Evolutionary conservation across 2,113 vertebrate genomes (phyloP).

Genomic region (Nestor notabilis): DNA sequence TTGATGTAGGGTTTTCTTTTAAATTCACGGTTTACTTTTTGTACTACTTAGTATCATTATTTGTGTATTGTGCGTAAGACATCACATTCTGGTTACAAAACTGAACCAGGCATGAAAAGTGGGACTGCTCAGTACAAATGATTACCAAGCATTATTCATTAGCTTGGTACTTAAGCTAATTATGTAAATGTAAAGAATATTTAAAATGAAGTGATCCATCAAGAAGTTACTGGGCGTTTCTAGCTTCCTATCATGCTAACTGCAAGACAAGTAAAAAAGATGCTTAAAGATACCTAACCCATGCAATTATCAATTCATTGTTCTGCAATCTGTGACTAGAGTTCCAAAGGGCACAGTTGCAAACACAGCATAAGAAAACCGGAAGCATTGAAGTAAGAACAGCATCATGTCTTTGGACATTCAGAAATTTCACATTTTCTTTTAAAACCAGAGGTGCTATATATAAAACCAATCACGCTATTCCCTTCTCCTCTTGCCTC

Average conservation of each 20-base stretch:
- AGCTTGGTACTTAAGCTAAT: neutral
- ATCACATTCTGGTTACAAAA: neutral
- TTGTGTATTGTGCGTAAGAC: neutral
- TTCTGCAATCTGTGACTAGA: neutral
- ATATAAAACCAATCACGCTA: neutral
- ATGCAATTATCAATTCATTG: neutral
- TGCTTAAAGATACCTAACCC: neutral
- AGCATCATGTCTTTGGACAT: neutral
- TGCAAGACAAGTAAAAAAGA: neutral
- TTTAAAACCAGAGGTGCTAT: neutral
- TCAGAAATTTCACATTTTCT: neutral
- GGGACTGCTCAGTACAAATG: neutral
- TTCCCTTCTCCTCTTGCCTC: neutral
- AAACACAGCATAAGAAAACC: neutral
- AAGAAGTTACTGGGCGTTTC: neutral
- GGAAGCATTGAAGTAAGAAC: neutral
- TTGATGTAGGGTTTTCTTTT: neutral
- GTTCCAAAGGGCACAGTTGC: neutral
- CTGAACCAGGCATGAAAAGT: neutral
- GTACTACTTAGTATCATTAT: neutral
- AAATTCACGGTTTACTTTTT: neutral
- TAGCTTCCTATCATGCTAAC: neutral
- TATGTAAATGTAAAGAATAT: neutral
- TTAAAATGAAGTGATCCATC: neutral
- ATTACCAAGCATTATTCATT: neutral